Evolutionary conservation across 2,888 invertebrate species (phyloP).

Genomic region (Limnephilus auricula): DNA sequence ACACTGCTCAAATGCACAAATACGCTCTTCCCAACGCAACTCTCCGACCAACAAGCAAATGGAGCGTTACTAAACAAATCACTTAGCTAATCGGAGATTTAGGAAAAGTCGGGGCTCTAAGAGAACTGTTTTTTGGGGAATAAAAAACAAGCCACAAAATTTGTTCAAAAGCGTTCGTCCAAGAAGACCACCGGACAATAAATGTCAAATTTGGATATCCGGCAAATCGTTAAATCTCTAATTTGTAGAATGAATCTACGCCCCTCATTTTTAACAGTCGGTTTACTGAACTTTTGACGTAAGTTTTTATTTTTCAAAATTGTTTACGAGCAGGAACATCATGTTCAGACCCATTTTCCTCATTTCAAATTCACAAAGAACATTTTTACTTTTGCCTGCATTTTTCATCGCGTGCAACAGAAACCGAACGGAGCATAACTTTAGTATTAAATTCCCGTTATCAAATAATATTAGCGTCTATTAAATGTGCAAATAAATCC

Average conservation of each 20-base stretch:
- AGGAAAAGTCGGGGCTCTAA: no score
- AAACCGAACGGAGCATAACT: conserved; percentile 10
- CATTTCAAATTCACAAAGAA: conserved; percentile 20
- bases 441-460: conserved; percentile 28
- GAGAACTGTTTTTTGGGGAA: no score
- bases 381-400: conserved; percentile 28
- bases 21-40: no score
- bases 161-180: no score
- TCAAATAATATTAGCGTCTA: conserved; percentile 12
- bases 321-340: conserved; percentile 34
- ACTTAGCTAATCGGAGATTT: no score
- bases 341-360: background rate
- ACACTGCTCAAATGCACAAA: no score
- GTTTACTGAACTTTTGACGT: background rate
- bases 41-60: no score
- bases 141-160: no score
- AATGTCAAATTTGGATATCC: no score
- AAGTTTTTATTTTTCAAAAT: background rate
- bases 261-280: background rate
- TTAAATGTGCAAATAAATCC: conserved; percentile 28
- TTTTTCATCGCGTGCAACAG: conserved; percentile 42
- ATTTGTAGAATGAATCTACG: background rate
- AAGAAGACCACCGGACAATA: no score
- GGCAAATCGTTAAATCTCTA: no score
- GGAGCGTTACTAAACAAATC: no score